These are phyloP conservation scores for Pontoporia blainvillei DNA, from an alignment of 2,113 vertebrate species.

Conservation along the genomic window DNA sequence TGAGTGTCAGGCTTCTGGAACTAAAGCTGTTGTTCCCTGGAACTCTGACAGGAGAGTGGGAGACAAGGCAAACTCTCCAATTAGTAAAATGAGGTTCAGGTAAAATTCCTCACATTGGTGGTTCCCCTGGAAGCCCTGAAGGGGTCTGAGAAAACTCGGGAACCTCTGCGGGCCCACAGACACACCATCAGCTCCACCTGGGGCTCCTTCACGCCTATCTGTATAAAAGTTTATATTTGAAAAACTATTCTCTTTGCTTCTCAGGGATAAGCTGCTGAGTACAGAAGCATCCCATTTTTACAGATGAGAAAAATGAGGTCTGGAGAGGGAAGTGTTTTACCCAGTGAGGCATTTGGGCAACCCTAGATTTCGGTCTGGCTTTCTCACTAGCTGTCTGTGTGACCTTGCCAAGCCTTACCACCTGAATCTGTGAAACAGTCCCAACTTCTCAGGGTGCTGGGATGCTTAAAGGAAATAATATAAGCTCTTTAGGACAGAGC, in stretches of 20 bases:
- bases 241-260: background rate
- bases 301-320: background rate
- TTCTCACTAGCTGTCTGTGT: background rate
- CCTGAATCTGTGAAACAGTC: background rate
- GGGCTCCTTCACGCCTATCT: background rate
- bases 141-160: background rate
- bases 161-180: background rate
- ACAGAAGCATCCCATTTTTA: background rate
- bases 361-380: background rate
- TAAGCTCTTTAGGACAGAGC: too few relatives aligned
- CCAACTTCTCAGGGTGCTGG: background rate
- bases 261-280: background rate
- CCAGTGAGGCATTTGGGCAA: background rate
- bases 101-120: background rate
- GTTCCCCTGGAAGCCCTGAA: background rate
- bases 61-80: background rate
- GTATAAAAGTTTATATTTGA: background rate
- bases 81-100: background rate
- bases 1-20: background rate
- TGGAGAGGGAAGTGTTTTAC: background rate
- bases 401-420: background rate
- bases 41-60: background rate
- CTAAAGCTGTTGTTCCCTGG: background rate
- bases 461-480: background rate
- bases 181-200: background rate